phyloP scores from a whole-genome alignment of 2,888 invertebrate genomes.

The Auanema freiburgensis region DNA sequence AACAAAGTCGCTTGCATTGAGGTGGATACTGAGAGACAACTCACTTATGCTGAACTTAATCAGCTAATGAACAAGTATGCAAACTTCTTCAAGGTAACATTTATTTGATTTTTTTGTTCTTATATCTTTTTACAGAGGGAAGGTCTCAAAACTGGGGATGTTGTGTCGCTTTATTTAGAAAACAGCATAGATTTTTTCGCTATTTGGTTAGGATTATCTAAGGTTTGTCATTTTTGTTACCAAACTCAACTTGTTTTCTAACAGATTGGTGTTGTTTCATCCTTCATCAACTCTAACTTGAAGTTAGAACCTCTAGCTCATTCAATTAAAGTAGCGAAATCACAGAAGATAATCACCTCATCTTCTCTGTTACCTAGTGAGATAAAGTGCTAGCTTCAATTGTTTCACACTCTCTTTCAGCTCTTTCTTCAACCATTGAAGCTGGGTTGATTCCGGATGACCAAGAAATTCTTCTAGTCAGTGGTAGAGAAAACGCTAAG shows the following conservation, averaged over 20 bases:
- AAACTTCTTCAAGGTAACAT: slow-evolving; percentile 55
- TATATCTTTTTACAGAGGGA: slow-evolving; percentile 31
- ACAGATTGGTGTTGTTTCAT: slow-evolving; percentile 69
- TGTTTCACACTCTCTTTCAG: slow-evolving; percentile 32
- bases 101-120: background rate
- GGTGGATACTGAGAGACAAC: slow-evolving; percentile 50
- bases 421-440: slow-evolving; percentile 42
- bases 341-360: slow-evolving; percentile 77
- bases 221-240: slow-evolving; percentile 67
- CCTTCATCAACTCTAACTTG: slow-evolving; percentile 91
- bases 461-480: slow-evolving; percentile 21
- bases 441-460: slow-evolving; percentile 40
- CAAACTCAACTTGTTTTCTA: background rate
- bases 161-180: slow-evolving; percentile 85
- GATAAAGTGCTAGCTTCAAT: background rate
- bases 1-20: slow-evolving; percentile 40
- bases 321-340: slow-evolving; percentile 82
- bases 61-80: slow-evolving; percentile 57
- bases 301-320: slow-evolving; percentile 80
- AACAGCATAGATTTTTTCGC: slow-evolving; percentile 89
- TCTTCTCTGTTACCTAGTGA: slow-evolving; percentile 49
- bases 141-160: slow-evolving; percentile 74
- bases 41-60: slow-evolving; percentile 57
- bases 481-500: slow-evolving; percentile 12
- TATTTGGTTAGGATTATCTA: slow-evolving; percentile 89